Evolutionary conservation across 2,797 vertebrate genomes (phyloP).

Genomic region (Dromococcyx pavoninus): DNA sequence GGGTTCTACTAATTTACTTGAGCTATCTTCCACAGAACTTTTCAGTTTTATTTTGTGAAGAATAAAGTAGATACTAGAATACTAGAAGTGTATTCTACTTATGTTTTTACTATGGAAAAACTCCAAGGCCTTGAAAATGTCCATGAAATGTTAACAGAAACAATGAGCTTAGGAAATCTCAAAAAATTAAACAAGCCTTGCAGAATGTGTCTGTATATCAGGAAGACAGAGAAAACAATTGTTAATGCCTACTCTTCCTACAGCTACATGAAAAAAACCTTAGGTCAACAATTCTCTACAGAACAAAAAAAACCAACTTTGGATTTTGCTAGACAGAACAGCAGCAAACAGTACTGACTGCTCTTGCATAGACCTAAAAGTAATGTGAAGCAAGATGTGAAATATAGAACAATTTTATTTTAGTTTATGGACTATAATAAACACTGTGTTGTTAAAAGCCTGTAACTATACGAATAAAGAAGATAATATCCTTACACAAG

Average conservation of each 20-base stretch:
- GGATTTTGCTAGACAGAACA: neutral
- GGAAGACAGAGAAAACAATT: neutral
- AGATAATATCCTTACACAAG: neutral
- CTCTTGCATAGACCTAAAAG: neutral
- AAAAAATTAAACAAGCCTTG: neutral
- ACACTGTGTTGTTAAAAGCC: neutral
- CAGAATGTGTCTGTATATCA: rapidly evolving
- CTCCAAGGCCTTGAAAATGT: neutral
- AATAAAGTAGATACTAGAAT: neutral
- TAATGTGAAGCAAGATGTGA: rapidly evolving
- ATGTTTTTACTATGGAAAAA: neutral
- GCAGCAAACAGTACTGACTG: neutral
- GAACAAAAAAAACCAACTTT: neutral
- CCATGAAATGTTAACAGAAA: neutral
- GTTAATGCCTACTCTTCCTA: neutral
- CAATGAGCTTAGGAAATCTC: neutral
- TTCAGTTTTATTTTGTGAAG: neutral
- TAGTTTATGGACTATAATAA: neutral
- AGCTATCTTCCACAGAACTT: neutral
- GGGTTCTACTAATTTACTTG: neutral
- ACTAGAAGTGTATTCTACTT: neutral
- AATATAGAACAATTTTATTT: neutral
- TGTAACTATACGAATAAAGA: neutral
- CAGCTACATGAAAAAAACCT: neutral
- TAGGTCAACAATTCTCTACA: neutral